A percentile compares a stretch with the other conserved stretches of the same genome.
Conservation (phyloP, 2,113 vertebrate species). For the Carassius carassius region DNA sequence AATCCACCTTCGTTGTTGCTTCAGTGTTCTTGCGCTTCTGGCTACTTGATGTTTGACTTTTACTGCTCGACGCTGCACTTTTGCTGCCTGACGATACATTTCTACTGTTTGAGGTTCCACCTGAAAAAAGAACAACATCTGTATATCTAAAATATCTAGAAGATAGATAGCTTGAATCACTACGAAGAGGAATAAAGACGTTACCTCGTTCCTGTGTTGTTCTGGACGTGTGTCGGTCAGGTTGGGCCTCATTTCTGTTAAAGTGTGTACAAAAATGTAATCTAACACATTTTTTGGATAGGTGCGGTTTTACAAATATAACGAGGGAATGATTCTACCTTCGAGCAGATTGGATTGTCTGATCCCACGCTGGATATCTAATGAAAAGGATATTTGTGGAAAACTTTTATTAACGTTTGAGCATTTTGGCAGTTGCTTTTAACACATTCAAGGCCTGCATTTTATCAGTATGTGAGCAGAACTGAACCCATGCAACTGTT, state of each 20-base stretch:
- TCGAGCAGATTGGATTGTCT: slow-evolving; percentile 57
- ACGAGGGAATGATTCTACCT: slow-evolving; percentile 52
- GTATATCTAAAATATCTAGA: background rate
- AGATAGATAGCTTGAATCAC: background rate
- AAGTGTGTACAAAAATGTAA: background rate
- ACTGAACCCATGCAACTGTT: background rate
- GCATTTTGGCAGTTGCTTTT: background rate
- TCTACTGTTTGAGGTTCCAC: slow-evolving; percentile 4
- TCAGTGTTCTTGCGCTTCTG: background rate
- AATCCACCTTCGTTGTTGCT: slow-evolving; percentile 34
- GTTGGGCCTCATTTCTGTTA: background rate
- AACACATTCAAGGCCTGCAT: background rate
- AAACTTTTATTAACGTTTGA: background rate
- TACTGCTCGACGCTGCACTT: background rate
- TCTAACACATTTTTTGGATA: background rate
- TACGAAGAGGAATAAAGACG: background rate
- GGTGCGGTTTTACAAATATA: background rate
- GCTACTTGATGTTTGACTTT: slow-evolving; percentile 27
- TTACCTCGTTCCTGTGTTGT: slow-evolving; percentile 28
- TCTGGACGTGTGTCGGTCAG: background rate
- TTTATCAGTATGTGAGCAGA: background rate
- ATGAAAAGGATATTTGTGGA: background rate
- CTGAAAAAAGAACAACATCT: background rate
- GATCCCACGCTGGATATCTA: slow-evolving; percentile 74
- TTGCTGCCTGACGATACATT: background rate